Evolutionary conservation across 2,888 invertebrate genomes (phyloP), one percentile per base, ranked within the genome.

Genomic region (Nephrocerus scutellatus): DNA sequence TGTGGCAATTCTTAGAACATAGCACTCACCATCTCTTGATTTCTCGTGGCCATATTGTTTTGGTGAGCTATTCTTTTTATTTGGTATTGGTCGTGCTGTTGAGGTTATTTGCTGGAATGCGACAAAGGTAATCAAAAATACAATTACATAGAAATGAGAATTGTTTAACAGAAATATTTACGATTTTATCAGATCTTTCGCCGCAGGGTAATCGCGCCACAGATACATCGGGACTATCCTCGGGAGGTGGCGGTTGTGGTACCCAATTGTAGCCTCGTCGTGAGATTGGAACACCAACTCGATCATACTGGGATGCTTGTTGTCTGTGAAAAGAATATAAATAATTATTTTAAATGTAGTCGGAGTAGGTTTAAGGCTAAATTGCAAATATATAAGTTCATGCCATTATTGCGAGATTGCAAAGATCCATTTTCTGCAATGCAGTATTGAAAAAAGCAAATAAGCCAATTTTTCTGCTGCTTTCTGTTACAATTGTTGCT

Each of bases 191-290:
- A 53, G 83, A 82, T 51, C 86, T 74, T 73, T 87, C 86, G 29
- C 88, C 89, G 55, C 86, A 87, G 36, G 88, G 89, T 59, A 88
- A 72, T 46, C 88, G 70, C 20, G 87, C 88, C 56, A 87, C 81
- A 52, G 84, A 77, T 49, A 82, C 85, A 66, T 87, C 88, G 3
- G 87, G 86, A 62, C 84, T 84, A 70, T 88, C 87, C 70, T 90
- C 89, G 1, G 90, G 90, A 40, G 91, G 90, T 47, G 90, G 90
- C 41, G 90, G 89, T 65, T 90, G 86, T 55, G 88, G 84, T 61
- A 90, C 84, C 90, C 91, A 91, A 73, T 90, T 91, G 72, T 91
- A 91, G 68, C 88, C 88, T 51, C 91, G 74, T 72, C 89, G 88
- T 55, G 90, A 89, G 32, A 88, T 76, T 7, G 91, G 91, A 56